These are phyloP conservation scores for Drosophila antonietae DNA, from an alignment of 2,888 invertebrate genomes.

Conservation along the genomic window DNA sequence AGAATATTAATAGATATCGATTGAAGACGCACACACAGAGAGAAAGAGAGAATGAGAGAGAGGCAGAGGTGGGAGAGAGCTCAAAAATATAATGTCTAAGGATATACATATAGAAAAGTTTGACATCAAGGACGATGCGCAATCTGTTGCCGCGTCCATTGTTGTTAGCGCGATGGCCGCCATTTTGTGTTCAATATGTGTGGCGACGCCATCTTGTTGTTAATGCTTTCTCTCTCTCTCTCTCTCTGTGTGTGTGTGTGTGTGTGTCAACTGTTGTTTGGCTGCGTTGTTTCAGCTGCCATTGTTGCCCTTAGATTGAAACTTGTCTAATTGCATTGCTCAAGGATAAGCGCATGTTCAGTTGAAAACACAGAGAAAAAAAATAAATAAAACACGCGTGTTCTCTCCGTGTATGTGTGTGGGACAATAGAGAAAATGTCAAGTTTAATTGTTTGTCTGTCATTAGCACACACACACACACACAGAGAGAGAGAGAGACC, in stretches of 20 bases:
- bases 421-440: conserved; percentile 70
- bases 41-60: no score
- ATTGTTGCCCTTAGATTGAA: conserved; percentile 43
- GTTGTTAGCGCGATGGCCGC: conserved; percentile 27
- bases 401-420: conserved; percentile 16
- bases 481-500: not conserved
- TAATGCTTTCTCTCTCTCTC: conserved; percentile 10
- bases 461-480: conserved; percentile 58
- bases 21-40: not conserved
- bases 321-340: conserved; percentile 65
- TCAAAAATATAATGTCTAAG: conserved; percentile 6
- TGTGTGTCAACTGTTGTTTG: conserved; percentile 34
- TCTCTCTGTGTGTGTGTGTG: not conserved
- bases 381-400: conserved; percentile 10
- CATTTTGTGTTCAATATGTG: conserved; percentile 53
- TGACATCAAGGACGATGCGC: conserved; percentile 34
- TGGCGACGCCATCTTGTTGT: conserved; percentile 40
- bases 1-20: conserved; percentile 10
- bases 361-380: conserved; percentile 25
- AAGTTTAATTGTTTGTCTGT: conserved; percentile 76
- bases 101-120: conserved; percentile 4
- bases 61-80: no score
- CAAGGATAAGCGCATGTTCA: conserved; percentile 58
- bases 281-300: conserved; percentile 14
- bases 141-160: conserved; percentile 15